Conservation (phyloP, 1,140 invertebrate species). For the Aphaenogaster floridana region DNA sequence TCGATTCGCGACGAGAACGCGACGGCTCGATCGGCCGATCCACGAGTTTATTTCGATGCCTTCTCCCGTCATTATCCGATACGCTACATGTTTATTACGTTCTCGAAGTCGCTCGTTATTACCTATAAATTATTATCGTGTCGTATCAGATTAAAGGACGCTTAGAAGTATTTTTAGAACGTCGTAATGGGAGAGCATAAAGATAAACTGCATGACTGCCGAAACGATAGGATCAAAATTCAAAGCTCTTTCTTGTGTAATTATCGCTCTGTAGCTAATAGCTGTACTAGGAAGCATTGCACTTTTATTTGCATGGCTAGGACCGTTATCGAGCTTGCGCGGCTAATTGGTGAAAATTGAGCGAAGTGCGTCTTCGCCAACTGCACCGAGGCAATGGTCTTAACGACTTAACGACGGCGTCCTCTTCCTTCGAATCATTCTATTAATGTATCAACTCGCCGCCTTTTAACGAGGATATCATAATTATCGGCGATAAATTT, state of each 20-base stretch:
- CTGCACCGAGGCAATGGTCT: conserved; percentile 70
- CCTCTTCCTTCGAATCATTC: conserved; percentile 57
- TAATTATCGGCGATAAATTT: conserved; percentile 78
- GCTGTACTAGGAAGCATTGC: not conserved
- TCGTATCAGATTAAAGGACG: not conserved
- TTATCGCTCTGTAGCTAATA: not conserved
- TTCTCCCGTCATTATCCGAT: not conserved
- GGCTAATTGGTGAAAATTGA: conserved; percentile 72
- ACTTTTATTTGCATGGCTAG: conserved; percentile 13
- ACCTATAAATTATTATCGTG: conserved; percentile 10
- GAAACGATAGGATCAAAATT: not conserved
- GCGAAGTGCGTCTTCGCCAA: conserved; percentile 44
- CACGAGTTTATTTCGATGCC: not conserved
- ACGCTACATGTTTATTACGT: not conserved
- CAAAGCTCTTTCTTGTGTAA: not conserved
- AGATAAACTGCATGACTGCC: not conserved
- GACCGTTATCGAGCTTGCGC: conserved; percentile 39
- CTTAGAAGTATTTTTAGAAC: not conserved
- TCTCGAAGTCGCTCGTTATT: not conserved
- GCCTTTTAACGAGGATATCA: conserved; percentile 58
- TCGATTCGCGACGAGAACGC: conserved; percentile 29
- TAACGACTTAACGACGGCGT: conserved; percentile 73
- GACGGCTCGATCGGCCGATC: conserved; percentile 37
- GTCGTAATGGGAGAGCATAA: not conserved
- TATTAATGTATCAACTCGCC: conserved; percentile 31